phyloP scores from a whole-genome alignment of 2,113 vertebrate genomes.

The Apodemus speciosus region DNA sequence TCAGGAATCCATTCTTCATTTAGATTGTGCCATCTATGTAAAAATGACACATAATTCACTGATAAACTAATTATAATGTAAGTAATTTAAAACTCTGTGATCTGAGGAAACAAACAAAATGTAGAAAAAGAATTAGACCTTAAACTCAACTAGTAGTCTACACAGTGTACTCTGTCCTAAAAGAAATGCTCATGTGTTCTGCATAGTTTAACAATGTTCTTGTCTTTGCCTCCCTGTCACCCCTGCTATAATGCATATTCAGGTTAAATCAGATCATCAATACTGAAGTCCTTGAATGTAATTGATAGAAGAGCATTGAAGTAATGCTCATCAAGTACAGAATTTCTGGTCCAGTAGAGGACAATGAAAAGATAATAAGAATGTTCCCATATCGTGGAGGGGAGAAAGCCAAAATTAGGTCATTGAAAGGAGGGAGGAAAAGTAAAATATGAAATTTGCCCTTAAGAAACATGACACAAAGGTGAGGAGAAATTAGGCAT shows the following conservation, averaged over 20 bases:
- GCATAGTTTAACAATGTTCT: constrained; percentile 27
- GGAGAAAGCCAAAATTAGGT: background rate
- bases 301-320: constrained; percentile 28
- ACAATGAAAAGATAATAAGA: constrained; percentile 19
- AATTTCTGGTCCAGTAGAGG: constrained; percentile 9
- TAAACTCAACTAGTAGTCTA: background rate
- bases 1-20: background rate
- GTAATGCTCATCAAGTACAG: background rate
- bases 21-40: background rate
- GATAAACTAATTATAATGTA: background rate
- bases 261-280: constrained; percentile 44
- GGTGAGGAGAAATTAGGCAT: background rate
- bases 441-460: background rate
- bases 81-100: background rate
- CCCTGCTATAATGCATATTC: background rate
- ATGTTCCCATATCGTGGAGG: background rate
- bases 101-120: background rate
- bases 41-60: background rate
- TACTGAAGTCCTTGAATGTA: constrained; percentile 41
- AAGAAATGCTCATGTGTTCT: background rate
- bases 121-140: background rate
- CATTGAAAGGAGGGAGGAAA: background rate
- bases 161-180: background rate
- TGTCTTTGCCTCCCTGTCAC: background rate
- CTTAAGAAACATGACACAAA: constrained; percentile 22